A percentile compares a stretch with the other conserved stretches of the same genome.
phyloP scores from a whole-genome alignment of 1,140 invertebrate genomes.

The Drosophila aff. region DNA sequence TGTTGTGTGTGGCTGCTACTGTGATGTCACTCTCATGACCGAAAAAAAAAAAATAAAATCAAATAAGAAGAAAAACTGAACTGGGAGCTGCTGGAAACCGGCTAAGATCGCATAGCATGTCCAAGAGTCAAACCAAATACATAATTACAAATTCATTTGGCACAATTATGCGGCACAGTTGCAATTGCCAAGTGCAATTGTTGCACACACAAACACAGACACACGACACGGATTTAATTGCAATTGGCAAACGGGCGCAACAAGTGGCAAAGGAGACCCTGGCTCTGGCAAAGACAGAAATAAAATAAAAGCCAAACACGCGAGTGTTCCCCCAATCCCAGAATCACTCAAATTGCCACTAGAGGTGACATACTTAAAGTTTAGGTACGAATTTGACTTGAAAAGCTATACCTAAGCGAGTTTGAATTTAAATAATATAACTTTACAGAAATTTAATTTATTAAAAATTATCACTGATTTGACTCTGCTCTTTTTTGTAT shows the following conservation, averaged over 20 bases:
- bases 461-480: not conserved
- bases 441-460: not conserved
- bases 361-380: slow-evolving; percentile 7
- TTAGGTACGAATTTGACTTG: not conserved
- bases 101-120: slow-evolving; percentile 59
- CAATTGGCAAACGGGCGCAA: slow-evolving; percentile 77
- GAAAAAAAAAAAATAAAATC: slow-evolving; percentile 37
- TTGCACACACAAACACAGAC: slow-evolving; percentile 17
- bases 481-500: not conserved
- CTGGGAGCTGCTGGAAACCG: slow-evolving; percentile 33
- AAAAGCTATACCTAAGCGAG: not conserved
- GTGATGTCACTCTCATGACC: slow-evolving; percentile 62
- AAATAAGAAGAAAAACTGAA: not conserved
- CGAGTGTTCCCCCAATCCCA: slow-evolving; percentile 11
- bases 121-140: slow-evolving; percentile 55
- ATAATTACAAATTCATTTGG: slow-evolving; percentile 84
- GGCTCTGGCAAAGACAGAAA: slow-evolving; percentile 26
- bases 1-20: slow-evolving; percentile 49
- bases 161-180: slow-evolving; percentile 81
- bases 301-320: slow-evolving; percentile 31
- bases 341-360: slow-evolving; percentile 14
- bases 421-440: not conserved
- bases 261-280: slow-evolving; percentile 53
- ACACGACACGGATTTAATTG: slow-evolving; percentile 77
- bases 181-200: slow-evolving; percentile 62